Conservation (phyloP, 35 echinoderm and acorn worm species). For the Anneissia japonica region DNA sequence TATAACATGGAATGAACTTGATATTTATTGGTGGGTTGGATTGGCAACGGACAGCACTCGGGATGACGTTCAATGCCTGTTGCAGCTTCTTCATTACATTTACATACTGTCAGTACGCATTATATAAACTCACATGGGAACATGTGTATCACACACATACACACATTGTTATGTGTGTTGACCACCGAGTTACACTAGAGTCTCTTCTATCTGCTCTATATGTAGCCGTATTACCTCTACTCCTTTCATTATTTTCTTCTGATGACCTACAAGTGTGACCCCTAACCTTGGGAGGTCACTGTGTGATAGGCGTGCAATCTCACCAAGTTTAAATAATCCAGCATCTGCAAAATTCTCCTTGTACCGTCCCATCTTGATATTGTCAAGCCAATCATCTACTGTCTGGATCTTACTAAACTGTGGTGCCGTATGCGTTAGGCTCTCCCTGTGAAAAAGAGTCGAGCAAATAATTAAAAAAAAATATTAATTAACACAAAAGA, state of each 20-base stretch:
- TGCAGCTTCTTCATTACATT: no score
- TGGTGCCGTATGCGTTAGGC: neutral
- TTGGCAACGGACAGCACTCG: no score
- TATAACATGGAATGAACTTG: no score
- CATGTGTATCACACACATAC: no score
- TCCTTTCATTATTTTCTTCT: slow-evolving; percentile 22
- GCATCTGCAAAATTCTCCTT: slow-evolving; percentile 4
- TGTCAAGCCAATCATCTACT: slow-evolving; percentile 5
- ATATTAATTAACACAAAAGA: no score
- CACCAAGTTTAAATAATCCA: neutral
- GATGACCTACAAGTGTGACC: slow-evolving; percentile 11
- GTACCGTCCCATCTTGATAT: slow-evolving; percentile 19
- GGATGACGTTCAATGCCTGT: no score
- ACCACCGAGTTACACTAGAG: slow-evolving; percentile 61
- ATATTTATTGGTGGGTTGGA: no score
- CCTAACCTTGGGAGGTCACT: slow-evolving; percentile 1
- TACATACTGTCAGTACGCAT: no score
- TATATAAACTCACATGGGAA: no score
- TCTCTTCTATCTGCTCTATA: slow-evolving; percentile 67
- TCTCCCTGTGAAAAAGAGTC: neutral
- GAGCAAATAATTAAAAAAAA: no score
- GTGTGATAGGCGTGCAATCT: neutral
- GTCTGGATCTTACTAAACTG: neutral
- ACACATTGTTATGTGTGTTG: no score
- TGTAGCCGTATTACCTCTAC: neutral